A percentile compares a stretch with the other conserved stretches of the same genome.
Evolutionary conservation across 2,113 vertebrate genomes (phyloP).

Genomic region (Cygnus buccinator): DNA sequence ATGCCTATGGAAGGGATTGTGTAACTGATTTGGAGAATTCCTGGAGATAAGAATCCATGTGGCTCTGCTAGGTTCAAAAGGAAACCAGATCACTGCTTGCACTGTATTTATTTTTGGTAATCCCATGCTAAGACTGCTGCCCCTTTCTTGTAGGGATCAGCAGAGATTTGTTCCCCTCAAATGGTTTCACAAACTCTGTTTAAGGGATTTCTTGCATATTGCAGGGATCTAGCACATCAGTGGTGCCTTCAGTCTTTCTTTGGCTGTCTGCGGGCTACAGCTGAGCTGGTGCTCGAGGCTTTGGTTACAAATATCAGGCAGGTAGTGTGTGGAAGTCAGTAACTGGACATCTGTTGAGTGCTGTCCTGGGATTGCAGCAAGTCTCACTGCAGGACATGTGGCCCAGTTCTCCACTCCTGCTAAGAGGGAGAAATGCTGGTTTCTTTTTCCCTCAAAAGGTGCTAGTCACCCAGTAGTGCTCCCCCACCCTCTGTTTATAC

Average conservation of each 20-base stretch:
- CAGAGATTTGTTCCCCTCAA: conserved; percentile 5
- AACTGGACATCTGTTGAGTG: background rate
- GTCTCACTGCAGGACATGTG: background rate
- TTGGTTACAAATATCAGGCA: background rate
- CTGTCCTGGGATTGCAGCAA: background rate
- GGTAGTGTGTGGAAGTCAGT: background rate
- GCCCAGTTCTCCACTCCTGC: background rate
- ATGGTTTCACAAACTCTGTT: background rate
- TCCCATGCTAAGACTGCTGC: conserved; percentile 18
- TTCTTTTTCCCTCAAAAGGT: conserved; percentile 21
- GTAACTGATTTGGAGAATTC: conserved; percentile 51
- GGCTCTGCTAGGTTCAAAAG: conserved; percentile 55
- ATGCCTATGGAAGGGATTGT: background rate
- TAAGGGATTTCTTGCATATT: background rate
- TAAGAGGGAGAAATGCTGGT: background rate
- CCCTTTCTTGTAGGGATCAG: conserved; percentile 28
- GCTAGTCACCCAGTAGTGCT: background rate
- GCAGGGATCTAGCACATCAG: background rate
- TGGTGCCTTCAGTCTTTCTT: background rate
- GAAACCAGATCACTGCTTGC: background rate
- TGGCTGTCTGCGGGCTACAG: background rate
- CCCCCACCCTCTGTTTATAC: conserved; percentile 35
- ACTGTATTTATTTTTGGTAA: conserved; percentile 49
- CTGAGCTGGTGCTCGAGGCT: background rate
- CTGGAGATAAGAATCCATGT: conserved; percentile 40